Conservation (phyloP, 2,797 vertebrate genomes). For the Kryptolebias ocellatus region DNA sequence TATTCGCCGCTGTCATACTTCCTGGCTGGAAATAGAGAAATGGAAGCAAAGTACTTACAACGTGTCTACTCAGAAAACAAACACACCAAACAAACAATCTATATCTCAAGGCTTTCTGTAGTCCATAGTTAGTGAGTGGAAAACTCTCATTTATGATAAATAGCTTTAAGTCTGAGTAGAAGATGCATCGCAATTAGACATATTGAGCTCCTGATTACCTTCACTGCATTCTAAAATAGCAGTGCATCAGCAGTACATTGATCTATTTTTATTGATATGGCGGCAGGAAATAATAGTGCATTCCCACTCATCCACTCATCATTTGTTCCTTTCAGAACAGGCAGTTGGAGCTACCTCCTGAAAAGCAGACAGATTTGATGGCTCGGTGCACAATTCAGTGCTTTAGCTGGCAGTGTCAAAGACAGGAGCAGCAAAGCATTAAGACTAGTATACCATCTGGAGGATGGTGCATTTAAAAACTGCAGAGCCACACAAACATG, state of each 20-base stretch:
- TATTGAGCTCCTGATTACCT: conserved; percentile 45
- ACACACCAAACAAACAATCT: conserved; percentile 15
- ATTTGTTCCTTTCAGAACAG: conserved; percentile 46
- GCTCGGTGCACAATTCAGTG: conserved; percentile 57
- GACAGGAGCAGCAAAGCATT: conserved; percentile 40
- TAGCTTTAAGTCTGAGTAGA: conserved; percentile 28
- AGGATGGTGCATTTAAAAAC: conserved; percentile 19
- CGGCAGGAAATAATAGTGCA: conserved; percentile 56
- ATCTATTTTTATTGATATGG: conserved; percentile 53
- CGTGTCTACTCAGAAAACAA: conserved; percentile 48
- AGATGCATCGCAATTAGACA: conserved; percentile 29
- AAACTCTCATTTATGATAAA: conserved; percentile 39
- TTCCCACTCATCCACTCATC: conserved; percentile 58
- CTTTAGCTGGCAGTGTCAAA: conserved; percentile 53
- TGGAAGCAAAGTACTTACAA: conserved; percentile 48
- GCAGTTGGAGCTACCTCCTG: conserved; percentile 47
- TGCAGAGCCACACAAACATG: conserved; percentile 34
- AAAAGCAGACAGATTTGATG: conserved; percentile 55
- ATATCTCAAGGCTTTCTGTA: conserved; percentile 4
- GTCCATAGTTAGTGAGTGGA: conserved; percentile 17
- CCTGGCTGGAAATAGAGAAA: conserved; percentile 86
- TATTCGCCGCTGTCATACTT: conserved; percentile 95
- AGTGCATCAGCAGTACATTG: conserved; percentile 47
- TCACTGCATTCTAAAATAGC: conserved; percentile 44
- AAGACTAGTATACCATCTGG: conserved; percentile 39